Evolutionary conservation across 2,113 vertebrate species (phyloP).

Genomic region (Probosciger aterrimus): DNA sequence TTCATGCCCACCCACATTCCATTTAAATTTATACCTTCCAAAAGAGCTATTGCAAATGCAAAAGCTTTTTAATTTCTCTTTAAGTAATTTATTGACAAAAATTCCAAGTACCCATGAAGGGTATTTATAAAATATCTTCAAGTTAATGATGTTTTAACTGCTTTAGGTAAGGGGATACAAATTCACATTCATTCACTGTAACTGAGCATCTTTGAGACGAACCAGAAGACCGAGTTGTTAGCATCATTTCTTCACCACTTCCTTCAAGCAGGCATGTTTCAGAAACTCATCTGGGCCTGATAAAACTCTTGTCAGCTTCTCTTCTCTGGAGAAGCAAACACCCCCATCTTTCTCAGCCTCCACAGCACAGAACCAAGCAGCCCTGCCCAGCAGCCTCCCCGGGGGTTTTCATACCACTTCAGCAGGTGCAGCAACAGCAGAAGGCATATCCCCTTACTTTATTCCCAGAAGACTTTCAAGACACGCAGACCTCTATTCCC

Average conservation of each 20-base stretch:
- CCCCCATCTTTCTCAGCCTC: neutral
- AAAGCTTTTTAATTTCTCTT: neutral
- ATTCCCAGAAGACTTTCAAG: neutral
- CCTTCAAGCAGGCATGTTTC: neutral
- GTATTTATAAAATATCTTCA: neutral
- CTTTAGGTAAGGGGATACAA: neutral
- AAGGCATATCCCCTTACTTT: neutral
- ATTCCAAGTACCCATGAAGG: neutral
- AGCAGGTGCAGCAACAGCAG: neutral
- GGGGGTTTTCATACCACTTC: neutral
- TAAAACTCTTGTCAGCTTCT: neutral
- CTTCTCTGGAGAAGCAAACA: neutral
- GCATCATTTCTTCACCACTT: neutral
- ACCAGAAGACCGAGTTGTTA: neutral
- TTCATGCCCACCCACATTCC: neutral
- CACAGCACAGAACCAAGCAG: neutral
- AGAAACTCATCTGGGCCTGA: neutral
- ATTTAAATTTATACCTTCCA: neutral
- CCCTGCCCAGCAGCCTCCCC: neutral
- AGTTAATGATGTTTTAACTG: neutral
- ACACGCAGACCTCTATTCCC: neutral
- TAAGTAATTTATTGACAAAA: neutral
- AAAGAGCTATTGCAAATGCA: neutral
- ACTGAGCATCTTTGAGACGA: neutral
- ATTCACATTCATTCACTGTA: neutral